phyloP scores from a whole-genome alignment of 1,140 invertebrate genomes.

The Drosophila lacteicornis region DNA sequence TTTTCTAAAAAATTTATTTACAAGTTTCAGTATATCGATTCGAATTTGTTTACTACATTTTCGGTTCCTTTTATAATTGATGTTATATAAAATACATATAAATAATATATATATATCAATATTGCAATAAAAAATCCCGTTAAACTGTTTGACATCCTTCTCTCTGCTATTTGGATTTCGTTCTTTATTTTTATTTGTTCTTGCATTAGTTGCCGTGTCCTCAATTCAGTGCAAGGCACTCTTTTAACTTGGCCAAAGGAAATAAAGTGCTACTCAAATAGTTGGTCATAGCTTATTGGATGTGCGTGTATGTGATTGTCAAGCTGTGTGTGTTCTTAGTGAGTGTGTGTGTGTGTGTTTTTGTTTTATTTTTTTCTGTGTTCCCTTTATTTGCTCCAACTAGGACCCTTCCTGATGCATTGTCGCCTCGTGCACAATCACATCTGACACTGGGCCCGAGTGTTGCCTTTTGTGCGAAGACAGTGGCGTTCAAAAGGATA shows the following conservation, averaged over 20 bases:
- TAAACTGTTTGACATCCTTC: conserved; percentile 3
- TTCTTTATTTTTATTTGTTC: background rate
- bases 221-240: conserved; percentile 3
- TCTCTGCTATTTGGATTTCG: background rate
- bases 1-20: no score
- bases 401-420: conserved; percentile 36
- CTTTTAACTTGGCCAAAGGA: conserved; percentile 6
- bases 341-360: background rate
- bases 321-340: background rate
- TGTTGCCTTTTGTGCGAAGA: background rate
- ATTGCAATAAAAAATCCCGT: background rate
- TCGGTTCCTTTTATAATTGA: no score
- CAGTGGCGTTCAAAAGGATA: background rate
- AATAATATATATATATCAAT: no score
- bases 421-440: conserved; percentile 47
- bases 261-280: conserved; percentile 34
- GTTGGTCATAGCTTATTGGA: conserved; percentile 27
- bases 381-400: conserved; percentile 18
- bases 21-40: no score
- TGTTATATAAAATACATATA: no score
- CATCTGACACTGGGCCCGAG: background rate
- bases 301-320: background rate
- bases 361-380: conserved; percentile 10
- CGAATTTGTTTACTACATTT: no score
- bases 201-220: conserved; percentile 4